Conservation (phyloP, 2,113 vertebrate species). For the Phasianus colchicus region DNA sequence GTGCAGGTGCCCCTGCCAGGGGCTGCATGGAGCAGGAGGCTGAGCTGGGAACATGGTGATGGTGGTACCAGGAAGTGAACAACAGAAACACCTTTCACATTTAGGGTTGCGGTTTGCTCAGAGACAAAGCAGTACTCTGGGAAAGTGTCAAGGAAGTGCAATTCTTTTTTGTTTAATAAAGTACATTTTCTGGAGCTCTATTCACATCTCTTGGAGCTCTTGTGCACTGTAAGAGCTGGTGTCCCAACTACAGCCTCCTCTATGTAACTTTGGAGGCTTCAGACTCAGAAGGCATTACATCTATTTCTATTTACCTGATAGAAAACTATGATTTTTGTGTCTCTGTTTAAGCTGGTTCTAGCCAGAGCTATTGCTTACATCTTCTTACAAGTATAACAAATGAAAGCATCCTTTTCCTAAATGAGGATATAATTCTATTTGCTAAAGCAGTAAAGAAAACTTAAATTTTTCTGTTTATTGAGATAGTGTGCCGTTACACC, state of each 20-base stretch:
- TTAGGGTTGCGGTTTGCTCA: background rate
- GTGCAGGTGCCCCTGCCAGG: background rate
- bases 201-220: background rate
- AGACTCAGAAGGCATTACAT: background rate
- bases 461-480: background rate
- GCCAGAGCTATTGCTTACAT: background rate
- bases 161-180: background rate
- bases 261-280: background rate
- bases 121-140: background rate
- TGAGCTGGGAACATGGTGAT: background rate
- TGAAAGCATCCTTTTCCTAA: background rate
- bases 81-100: accelerated
- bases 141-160: background rate
- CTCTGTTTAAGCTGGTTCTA: background rate
- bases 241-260: background rate
- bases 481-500: background rate
- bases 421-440: background rate
- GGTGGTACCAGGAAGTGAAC: background rate
- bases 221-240: background rate
- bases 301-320: background rate
- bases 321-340: accelerated
- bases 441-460: background rate
- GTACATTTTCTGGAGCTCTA: background rate
- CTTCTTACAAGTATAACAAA: background rate
- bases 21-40: background rate